Base-by-base conservation (phyloP, 2,797 vertebrate genomes). In the Anableps anableps region DNA sequence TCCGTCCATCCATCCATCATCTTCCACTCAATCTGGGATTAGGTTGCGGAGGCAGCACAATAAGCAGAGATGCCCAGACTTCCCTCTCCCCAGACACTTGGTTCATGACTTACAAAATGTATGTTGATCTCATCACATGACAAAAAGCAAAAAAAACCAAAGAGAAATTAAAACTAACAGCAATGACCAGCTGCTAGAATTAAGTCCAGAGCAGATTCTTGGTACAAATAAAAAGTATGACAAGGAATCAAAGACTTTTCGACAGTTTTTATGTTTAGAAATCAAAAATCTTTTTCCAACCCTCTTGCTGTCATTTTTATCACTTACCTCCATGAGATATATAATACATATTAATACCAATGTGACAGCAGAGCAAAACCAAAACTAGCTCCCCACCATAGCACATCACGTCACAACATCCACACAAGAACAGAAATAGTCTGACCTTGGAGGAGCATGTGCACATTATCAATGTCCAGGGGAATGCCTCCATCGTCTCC, bases 381-480 rank as follows among this genome's bases (percentile, higher is more conserved):
- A n/a, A 43, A 11, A 31, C 26, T 58, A 13, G 55, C 26, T 50
- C 36, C 21, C 58, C 34, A 51, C 19, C 1, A 60, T 34, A 72
- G 29, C 77, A 76, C 72, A 38, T 78, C 71, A 31, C 81, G 74
- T 45, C 75, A 86, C 14, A 66, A 75, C 74, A 83, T 75, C 31
- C 64, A 70, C 53, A 36, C 29, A 83, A 50, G 66, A 1, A 77
- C 80, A 78, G 68, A 77, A 89, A 86, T 79, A 89, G 80, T 87
- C 94, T 92, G 91, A 98, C 98, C 97, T 96, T 98, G 97, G 80
- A 98, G 92, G 0, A 96, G 96, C 70, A 96, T 94, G 74, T 96
- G 95, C 62, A 96, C 94, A 76, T 97, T 94, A 55, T 98, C 96
- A 16, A 97, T 97, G 92, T 96, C 97, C 73, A 94, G 85, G 50